Evolutionary conservation across 2,888 invertebrate species (phyloP).

Genomic region (Mythimna impura): DNA sequence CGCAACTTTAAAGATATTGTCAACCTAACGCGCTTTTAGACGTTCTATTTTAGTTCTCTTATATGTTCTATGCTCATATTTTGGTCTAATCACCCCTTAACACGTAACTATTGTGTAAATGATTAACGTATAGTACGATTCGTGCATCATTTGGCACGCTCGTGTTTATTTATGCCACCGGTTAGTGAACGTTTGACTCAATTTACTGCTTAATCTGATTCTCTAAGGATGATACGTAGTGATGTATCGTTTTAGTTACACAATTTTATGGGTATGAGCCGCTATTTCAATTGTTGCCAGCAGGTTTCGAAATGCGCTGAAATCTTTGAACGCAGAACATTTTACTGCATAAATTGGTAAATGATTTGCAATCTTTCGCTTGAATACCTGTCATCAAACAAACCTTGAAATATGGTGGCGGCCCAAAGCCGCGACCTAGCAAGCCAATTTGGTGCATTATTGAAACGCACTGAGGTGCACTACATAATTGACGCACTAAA

Average conservation of each 20-base stretch:
- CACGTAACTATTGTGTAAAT: slow-evolving; percentile 76
- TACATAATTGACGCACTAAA: slow-evolving; percentile 52
- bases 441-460: slow-evolving; percentile 53
- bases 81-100: slow-evolving; percentile 48
- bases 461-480: slow-evolving; percentile 50
- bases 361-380: not conserved
- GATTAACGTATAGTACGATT: slow-evolving; percentile 74
- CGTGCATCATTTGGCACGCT: slow-evolving; percentile 85
- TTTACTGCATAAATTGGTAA: not conserved
- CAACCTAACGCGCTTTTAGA: not conserved
- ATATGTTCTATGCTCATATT: not conserved
- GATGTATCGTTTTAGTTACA: slow-evolving; percentile 57
- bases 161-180: slow-evolving; percentile 84
- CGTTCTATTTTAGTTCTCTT: not conserved
- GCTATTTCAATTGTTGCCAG: slow-evolving; percentile 37
- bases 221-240: slow-evolving; percentile 71
- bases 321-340: slow-evolving; percentile 15
- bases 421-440: slow-evolving; percentile 25
- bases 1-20: not conserved
- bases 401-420: slow-evolving; percentile 19
- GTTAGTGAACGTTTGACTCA: slow-evolving; percentile 80
- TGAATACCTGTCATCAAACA: not conserved
- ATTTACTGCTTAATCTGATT: slow-evolving; percentile 85
- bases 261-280: slow-evolving; percentile 45
- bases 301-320: slow-evolving; percentile 35